Conservation (phyloP, 2,113 vertebrate genomes). For the Gnathonemus longibarbis region DNA sequence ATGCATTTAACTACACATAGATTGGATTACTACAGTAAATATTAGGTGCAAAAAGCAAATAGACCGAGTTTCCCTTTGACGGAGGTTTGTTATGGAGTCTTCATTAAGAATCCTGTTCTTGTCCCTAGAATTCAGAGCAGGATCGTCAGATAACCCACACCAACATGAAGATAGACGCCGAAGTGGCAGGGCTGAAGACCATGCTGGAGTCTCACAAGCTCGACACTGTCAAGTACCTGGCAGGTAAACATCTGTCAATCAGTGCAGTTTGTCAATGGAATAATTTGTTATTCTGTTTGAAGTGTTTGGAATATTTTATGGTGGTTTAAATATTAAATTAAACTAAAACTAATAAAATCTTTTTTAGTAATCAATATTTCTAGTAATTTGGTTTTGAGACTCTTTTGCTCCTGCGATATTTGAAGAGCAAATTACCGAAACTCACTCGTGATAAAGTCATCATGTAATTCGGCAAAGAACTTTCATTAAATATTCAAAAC, state of each 20-base stretch:
- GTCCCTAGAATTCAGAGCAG: conserved; percentile 75
- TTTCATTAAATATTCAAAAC: neutral
- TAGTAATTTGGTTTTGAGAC: neutral
- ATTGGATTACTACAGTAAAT: neutral
- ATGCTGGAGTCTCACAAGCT: conserved; percentile 92
- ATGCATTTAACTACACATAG: neutral
- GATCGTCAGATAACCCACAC: conserved; percentile 79
- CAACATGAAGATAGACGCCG: conserved; percentile 90
- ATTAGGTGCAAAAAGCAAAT: neutral
- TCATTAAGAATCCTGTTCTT: conserved; percentile 26
- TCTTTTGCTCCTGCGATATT: neutral
- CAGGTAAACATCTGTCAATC: conserved; percentile 64
- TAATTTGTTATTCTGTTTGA: neutral
- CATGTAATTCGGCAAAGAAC: neutral
- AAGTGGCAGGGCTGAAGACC: conserved; percentile 91
- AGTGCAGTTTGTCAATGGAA: neutral
- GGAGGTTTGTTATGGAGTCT: neutral
- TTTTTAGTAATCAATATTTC: neutral
- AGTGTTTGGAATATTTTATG: neutral
- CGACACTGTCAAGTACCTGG: conserved; percentile 93
- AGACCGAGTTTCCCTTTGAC: neutral
- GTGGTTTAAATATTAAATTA: neutral
- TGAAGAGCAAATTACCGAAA: neutral
- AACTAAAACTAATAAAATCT: neutral
- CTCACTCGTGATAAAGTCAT: neutral